Conservation (phyloP, 2,888 invertebrate species). For the Busseola fusca region DNA sequence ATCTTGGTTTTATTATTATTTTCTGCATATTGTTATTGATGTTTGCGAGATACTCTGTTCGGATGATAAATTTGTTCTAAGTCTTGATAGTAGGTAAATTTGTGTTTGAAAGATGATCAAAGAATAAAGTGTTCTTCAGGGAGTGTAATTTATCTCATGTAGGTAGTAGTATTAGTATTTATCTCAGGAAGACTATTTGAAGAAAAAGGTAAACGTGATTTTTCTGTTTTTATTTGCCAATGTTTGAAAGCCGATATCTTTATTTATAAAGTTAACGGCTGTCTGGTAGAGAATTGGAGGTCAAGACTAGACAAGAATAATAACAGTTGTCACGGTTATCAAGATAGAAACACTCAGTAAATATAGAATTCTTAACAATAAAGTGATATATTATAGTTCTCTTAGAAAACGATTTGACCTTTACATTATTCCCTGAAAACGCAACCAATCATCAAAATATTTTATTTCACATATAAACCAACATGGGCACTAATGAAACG, state of each 20-base stretch:
- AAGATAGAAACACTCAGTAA: background rate
- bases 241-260: background rate
- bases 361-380: background rate
- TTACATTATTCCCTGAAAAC: background rate
- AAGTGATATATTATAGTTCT: background rate
- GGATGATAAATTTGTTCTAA: conserved; percentile 9
- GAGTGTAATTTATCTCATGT: background rate
- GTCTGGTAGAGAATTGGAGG: background rate
- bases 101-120: background rate
- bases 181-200: background rate
- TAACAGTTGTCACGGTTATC: background rate
- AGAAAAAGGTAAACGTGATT: background rate
- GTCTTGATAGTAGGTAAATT: background rate
- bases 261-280: conserved; percentile 2
- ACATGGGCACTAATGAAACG: too few relatives aligned
- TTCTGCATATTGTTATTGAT: conserved; percentile 18
- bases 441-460: background rate
- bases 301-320: background rate
- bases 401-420: too few relatives aligned
- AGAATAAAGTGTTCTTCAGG: background rate
- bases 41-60: background rate
- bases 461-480: too few relatives aligned
- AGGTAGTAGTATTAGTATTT: too few relatives aligned
- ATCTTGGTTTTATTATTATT: conserved; percentile 31
- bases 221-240: background rate